phyloP scores from a whole-genome alignment of 2,888 invertebrate species.

The Drosophila neutralis region DNA sequence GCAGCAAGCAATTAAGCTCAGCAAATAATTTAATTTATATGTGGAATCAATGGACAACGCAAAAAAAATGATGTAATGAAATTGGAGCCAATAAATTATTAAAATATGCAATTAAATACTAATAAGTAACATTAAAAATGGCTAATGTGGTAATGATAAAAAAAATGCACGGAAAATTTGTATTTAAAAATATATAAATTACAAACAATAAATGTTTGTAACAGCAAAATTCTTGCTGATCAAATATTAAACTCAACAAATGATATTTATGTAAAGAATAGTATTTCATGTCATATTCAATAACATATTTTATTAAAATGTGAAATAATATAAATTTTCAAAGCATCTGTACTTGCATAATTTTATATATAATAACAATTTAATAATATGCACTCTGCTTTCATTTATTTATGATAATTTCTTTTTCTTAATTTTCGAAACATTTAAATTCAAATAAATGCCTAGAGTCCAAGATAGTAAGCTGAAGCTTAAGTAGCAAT shows the following conservation, averaged over 20 bases:
- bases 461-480: not conserved
- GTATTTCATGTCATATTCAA: not conserved
- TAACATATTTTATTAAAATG: not conserved
- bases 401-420: not conserved
- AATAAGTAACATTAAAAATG: constrained; percentile 63
- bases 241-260: constrained; percentile 22
- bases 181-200: constrained; percentile 16
- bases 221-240: constrained; percentile 14
- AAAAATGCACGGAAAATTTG: constrained; percentile 16
- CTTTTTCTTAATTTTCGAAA: not conserved
- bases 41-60: constrained; percentile 52
- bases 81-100: constrained; percentile 49
- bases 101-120: constrained; percentile 71
- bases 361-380: not conserved
- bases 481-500: not conserved
- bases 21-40: constrained; percentile 76
- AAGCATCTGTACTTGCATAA: not conserved
- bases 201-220: not conserved
- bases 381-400: too few relatives aligned
- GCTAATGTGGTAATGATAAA: constrained; percentile 46
- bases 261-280: not conserved
- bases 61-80: constrained; percentile 8
- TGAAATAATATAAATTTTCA: not conserved
- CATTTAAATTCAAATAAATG: not conserved
- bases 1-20: constrained; percentile 70